phyloP scores from a whole-genome alignment of 2,113 vertebrate species.

The Proterorhinus semilunaris region DNA sequence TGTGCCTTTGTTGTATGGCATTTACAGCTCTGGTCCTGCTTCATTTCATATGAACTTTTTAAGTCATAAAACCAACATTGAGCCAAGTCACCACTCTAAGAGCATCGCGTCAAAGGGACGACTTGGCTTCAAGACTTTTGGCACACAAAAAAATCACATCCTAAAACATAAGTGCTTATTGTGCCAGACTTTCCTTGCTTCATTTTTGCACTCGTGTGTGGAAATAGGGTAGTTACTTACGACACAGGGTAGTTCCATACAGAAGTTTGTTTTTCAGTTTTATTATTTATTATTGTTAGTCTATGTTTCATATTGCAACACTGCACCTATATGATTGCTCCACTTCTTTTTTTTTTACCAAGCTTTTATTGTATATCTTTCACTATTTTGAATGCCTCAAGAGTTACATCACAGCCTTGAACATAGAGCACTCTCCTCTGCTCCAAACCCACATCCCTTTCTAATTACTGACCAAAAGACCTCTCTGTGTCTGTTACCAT shows the following conservation, averaged over 20 bases:
- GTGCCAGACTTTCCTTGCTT: conserved; percentile 26
- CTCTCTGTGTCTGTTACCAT: conserved; percentile 63
- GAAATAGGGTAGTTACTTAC: conserved; percentile 7
- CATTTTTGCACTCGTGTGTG: conserved; percentile 31
- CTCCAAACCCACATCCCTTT: conserved; percentile 66
- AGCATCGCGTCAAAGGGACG: conserved; percentile 23
- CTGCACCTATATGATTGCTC: too few species aligned
- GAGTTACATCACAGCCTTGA: conserved; percentile 39
- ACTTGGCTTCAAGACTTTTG: conserved; percentile 31
- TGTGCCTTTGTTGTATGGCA: conserved; percentile 23
- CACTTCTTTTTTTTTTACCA: neutral
- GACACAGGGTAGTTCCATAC: conserved; percentile 3
- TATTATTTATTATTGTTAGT: too few species aligned
- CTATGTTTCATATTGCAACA: too few species aligned
- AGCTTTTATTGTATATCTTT: conserved; percentile 2
- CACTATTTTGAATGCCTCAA: conserved; percentile 35
- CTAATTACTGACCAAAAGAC: conserved; percentile 57
- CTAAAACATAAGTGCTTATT: conserved; percentile 30
- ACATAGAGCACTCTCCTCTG: conserved; percentile 32
- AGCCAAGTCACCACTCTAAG: conserved; percentile 53
- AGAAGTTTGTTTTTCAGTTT: conserved; percentile 3
- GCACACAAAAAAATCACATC: conserved; percentile 17
- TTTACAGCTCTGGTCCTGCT: conserved; percentile 47
- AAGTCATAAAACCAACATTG: conserved; percentile 40
- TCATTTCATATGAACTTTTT: conserved; percentile 48